Base-by-base conservation (phyloP, 1,140 invertebrate genomes). In the Pseudomyrmex flavicornis region DNA sequence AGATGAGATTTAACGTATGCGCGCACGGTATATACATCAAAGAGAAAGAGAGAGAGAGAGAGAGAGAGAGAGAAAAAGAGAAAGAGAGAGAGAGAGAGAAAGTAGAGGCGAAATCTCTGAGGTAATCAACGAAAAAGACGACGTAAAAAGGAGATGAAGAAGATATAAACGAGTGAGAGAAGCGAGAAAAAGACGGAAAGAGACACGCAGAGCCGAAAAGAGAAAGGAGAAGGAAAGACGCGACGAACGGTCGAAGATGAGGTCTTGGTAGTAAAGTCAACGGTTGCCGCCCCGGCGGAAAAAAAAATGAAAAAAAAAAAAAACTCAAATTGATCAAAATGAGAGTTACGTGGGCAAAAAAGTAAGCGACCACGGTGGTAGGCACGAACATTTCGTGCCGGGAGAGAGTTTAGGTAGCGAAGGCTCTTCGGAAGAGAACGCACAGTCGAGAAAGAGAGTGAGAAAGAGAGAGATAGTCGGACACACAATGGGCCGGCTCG, bases 321-420 rank as follows among this genome's bases (percentile, higher is more conserved):
- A 93, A 93, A 90, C 75, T 79, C 68, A 92, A 93, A 93, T 93
- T 93, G 90, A 89, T 89, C 88, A 82, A 93, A 93, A 92, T 92
- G 90, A 92, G 92, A 90, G 86, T 91, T 91, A 89, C 91, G 89
- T 90, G 91, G 82, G 91, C 85, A 92, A 92, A 93, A 90, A 90
- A 90, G 87, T 87, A 88, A 90, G 82, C 86, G 82, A 90, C 65
- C 87, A 20, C 83, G 87, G 88, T 88, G 90, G 91, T 84, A 75
- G 87, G 83, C 84, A 84, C 84, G 87, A 35, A 35, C 87, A 86
- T 88, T 89, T 89, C 88, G 88, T 88, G 87, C 87, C 82, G 44
- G 75, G 52, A 75, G 76, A 82, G 84, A 88, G 88, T 88, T 88
- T 89, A 87, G 82, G 80, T 75, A 86, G 74, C 80, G 80, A 86